Conservation (phyloP, 2,113 vertebrate genomes). For the Daphoenositta chrysoptera region DNA sequence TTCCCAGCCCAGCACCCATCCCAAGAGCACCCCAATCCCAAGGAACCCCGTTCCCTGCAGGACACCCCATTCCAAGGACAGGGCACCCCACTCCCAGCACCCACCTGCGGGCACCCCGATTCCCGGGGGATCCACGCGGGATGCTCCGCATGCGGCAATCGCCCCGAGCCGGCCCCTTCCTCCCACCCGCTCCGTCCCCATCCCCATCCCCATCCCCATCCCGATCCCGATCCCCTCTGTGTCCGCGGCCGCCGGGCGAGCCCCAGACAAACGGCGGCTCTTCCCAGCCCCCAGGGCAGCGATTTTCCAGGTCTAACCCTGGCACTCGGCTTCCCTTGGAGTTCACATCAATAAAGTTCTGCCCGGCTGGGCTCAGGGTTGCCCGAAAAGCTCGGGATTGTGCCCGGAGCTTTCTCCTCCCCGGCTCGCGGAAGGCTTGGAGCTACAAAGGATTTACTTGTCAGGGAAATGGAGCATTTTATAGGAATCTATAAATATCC, state of each 20-base stretch:
- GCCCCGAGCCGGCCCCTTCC: background rate
- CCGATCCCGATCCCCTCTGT: rapidly evolving
- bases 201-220: background rate
- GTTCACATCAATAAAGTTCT: background rate
- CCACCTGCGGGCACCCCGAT: too few relatives aligned
- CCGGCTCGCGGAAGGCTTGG: background rate
- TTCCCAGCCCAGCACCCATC: background rate
- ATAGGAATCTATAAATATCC: background rate
- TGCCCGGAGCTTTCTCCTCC: background rate
- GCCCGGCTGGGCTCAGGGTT: rapidly evolving
- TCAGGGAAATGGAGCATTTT: background rate
- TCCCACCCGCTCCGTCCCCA: background rate
- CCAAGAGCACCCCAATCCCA: background rate
- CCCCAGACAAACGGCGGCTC: rapidly evolving
- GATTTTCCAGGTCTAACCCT: rapidly evolving
- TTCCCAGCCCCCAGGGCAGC: background rate
- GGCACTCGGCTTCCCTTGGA: background rate
- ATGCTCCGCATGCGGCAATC: background rate
- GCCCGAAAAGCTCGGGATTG: background rate
- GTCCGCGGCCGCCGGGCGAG: rapidly evolving
- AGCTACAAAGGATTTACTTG: background rate
- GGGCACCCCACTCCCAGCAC: background rate
- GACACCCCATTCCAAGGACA: too few relatives aligned
- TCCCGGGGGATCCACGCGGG: background rate
- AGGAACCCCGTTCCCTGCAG: too few relatives aligned